A percentile compares a stretch with the other conserved stretches of the same genome.
These are phyloP conservation scores for Onthophagus sagittarius DNA, from an alignment of 2,888 invertebrate species.

Conservation along the genomic window DNA sequence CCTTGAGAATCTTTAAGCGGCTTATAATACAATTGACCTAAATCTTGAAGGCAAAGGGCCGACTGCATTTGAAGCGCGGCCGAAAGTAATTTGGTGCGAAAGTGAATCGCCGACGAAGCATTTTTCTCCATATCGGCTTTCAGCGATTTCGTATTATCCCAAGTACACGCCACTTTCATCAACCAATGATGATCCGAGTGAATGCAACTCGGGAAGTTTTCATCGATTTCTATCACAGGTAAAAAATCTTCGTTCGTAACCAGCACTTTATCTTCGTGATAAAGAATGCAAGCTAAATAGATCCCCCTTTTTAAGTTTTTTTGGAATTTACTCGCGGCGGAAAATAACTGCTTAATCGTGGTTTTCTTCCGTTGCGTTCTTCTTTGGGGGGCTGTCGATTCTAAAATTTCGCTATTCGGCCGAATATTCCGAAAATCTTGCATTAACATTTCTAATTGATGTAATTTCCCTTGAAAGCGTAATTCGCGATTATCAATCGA, in stretches of 20 bases:
- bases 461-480: slow-evolving; percentile 64
- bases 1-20: slow-evolving; percentile 86
- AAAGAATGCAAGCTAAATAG: slow-evolving; percentile 87
- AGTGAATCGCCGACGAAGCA: slow-evolving; percentile 85
- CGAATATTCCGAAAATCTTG: slow-evolving; percentile 63
- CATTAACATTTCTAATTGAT: slow-evolving; percentile 72
- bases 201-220: slow-evolving; percentile 87
- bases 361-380: slow-evolving; percentile 81
- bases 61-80: slow-evolving; percentile 92
- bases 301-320: slow-evolving; percentile 88
- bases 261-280: slow-evolving; percentile 92
- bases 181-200: slow-evolving; percentile 96
- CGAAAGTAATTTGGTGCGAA: slow-evolving; percentile 85
- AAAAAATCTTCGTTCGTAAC: slow-evolving; percentile 96
- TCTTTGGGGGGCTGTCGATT: slow-evolving; percentile 61
- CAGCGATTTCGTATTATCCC: slow-evolving; percentile 92
- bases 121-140: slow-evolving; percentile 94
- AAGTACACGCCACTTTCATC: slow-evolving; percentile 93
- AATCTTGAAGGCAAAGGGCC: slow-evolving; percentile 84
- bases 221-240: slow-evolving; percentile 95
- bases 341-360: slow-evolving; percentile 90
- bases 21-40: slow-evolving; percentile 92
- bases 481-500: slow-evolving; percentile 72
- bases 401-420: slow-evolving; percentile 61
- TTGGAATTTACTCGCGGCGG: slow-evolving; percentile 94